Evolutionary conservation across 1,140 invertebrate species (phyloP).

Genomic region (Physella acuta): DNA sequence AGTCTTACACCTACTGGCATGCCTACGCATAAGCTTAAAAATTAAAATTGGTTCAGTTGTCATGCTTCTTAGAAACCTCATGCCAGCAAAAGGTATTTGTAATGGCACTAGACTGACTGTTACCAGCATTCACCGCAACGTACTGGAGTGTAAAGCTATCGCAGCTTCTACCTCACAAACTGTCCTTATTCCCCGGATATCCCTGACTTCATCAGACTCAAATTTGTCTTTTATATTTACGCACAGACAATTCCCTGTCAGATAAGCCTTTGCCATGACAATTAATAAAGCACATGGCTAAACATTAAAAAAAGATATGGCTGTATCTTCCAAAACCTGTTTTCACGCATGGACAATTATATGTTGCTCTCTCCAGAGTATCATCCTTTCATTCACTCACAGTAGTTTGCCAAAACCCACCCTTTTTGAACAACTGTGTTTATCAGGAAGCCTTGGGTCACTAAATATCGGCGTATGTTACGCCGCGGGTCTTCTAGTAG

Average conservation of each 20-base stretch:
- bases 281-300: not conserved
- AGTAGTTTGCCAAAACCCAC: not conserved
- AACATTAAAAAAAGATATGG: not conserved
- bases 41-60: not conserved
- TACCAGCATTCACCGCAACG: not conserved
- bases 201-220: not conserved
- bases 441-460: not conserved
- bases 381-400: not conserved
- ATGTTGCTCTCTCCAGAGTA: not conserved
- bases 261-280: not conserved
- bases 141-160: not conserved
- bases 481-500: not conserved
- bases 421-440: not conserved
- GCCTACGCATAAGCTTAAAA: not conserved
- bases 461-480: not conserved
- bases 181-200: not conserved
- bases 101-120: constrained; percentile 1
- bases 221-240: not conserved
- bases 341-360: not conserved
- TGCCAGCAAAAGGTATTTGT: not conserved
- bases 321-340: not conserved
- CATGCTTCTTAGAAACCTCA: not conserved
- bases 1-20: not conserved
- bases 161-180: not conserved
- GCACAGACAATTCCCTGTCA: not conserved